Evolutionary conservation across 2,797 vertebrate species (phyloP), one percentile per base, ranked within the genome.

Genomic region (Sebastes trivittatus): DNA sequence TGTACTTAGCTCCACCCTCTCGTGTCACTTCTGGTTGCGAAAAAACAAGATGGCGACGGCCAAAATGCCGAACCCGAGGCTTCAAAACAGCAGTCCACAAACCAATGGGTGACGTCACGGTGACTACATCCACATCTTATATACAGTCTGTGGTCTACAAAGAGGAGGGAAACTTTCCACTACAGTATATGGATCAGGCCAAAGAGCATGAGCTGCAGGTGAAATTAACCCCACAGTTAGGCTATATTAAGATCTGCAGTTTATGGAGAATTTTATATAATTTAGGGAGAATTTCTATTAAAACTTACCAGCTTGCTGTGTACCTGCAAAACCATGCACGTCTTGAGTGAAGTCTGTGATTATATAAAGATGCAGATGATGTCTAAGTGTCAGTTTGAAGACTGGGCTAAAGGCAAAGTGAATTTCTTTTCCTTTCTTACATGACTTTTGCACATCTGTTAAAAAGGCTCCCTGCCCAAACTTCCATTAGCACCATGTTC

Each of bases 401-500:
- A 22, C 16, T 64, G 6, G 55, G 11, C 79, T 69, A 73, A 82
- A 82, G 34, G 60, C 16, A 67, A 69, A 80, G 30, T 25, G 3
- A 74, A 79, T 73, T 77, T 60, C 46, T 71, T 78, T 71, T 54
- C 60, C 54, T 75, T 56, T 81, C 71, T 80, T 75, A 76, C 23
- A 75, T 80, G 63, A 79, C 76, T 68, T 86, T 89, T 87, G 73
- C 81, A 75, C 77, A 72, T 71, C 65, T 71, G 78, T 69, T 78
- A 81, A 71, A 88, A 89, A 75, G 60, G 81, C 80, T 70, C 87
- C 77, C 77, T 87, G 83, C 81, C 75, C 80, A 77, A 88, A 81
- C 86, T 83, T 88, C 87, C 86, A 92, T 92, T 92, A 92, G 73
- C 55, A 68, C 75, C 46, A 72, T 79, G 74, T 79, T 90, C 80